These are phyloP conservation scores for Cliona cf. orientalis DNA, from an alignment of 37 sponge, comb jelly and placozoan species.

Conservation along the genomic window DNA sequence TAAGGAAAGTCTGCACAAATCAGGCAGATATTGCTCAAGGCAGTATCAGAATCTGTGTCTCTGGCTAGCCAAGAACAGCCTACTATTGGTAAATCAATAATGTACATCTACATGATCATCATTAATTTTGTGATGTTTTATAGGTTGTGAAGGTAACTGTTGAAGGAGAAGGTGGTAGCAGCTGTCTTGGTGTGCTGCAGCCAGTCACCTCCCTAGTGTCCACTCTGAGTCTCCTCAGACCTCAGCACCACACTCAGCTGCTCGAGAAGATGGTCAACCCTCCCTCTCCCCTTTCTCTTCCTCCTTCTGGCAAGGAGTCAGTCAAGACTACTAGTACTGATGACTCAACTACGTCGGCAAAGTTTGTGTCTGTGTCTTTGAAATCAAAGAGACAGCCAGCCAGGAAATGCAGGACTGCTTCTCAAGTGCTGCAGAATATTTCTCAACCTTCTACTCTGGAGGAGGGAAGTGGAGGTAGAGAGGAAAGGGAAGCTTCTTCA, in stretches of 20 bases:
- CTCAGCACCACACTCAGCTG: background rate
- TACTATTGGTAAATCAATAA: conserved; percentile 22
- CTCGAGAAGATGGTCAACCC: background rate
- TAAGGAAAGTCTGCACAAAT: background rate
- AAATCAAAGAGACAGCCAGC: too few relatives aligned
- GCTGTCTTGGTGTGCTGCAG: conserved; percentile 21
- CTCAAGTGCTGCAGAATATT: too few relatives aligned
- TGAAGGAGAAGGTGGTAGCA: background rate
- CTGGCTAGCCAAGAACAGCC: conserved; percentile 51
- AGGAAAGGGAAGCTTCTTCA: too few relatives aligned
- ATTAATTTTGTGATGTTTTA: background rate
- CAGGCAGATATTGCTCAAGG: conserved; percentile 9
- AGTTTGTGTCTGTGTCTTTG: too few relatives aligned
- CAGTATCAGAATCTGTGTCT: conserved; percentile 26
- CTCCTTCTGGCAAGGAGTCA: too few relatives aligned
- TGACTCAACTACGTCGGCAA: too few relatives aligned
- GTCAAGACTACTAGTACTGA: too few relatives aligned
- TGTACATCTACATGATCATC: background rate
- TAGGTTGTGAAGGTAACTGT: background rate
- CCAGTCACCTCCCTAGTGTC: conserved; percentile 49
- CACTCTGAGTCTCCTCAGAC: conserved; percentile 31
- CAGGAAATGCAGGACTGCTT: too few relatives aligned
- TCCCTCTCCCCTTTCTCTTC: background rate
- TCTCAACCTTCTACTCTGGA: too few relatives aligned
- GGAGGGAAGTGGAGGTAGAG: too few relatives aligned